Base-by-base conservation (phyloP, 2,888 invertebrate genomes). In the Macaria liturata region DNA sequence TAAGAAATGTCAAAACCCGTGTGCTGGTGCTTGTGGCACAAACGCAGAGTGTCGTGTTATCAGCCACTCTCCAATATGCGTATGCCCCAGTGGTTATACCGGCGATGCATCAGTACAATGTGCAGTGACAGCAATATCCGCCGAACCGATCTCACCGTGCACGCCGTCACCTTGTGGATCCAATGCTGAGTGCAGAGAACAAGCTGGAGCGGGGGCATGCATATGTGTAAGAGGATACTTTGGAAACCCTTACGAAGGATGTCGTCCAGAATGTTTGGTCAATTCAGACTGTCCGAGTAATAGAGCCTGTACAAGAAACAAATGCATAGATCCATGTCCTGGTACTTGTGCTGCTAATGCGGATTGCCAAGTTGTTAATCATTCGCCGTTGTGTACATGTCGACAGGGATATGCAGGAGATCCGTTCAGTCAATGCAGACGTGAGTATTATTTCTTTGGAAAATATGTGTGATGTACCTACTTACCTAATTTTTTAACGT, bases 241-340 rank as follows among this genome's bases (percentile, higher is more conserved):
- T 64, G 97, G 97, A 62, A 95, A 96, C 84, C 96, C 96, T n/a
- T 96, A 96, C 68, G 95, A 95, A 83, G 94, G 94, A 46, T 96
- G 96, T 75, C 93, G 95, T 59, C 95, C 95, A 32, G 96, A 96
- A 87, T 96, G 96, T 76, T 86, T 94, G 4, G 85, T 95, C 0
- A 95, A 95, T 79, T 94, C 95, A 0, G 96, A 96, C 74, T 96
- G 96, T 78, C 85, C 94, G 0, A 94, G 95, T 51, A 94, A 94
- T 67, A 93, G 86, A 74, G 95, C 95, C 4, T 96, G 96, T 74
- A 92, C 94, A 7, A 93, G 94, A 73, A 94, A 94, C 73, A 95
- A 95, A 84, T 96, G 96, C 75, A 90, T 93, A 59, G 95, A 96
- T 81, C 96, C 96, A 31, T 97, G 96, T 72, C 95, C 95, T 6